Percentiles rank a stretch among this genome's conserved stretches.
These are phyloP conservation scores for Musca domestica DNA, from an alignment of 1,140 invertebrate species.

Conservation along the genomic window DNA sequence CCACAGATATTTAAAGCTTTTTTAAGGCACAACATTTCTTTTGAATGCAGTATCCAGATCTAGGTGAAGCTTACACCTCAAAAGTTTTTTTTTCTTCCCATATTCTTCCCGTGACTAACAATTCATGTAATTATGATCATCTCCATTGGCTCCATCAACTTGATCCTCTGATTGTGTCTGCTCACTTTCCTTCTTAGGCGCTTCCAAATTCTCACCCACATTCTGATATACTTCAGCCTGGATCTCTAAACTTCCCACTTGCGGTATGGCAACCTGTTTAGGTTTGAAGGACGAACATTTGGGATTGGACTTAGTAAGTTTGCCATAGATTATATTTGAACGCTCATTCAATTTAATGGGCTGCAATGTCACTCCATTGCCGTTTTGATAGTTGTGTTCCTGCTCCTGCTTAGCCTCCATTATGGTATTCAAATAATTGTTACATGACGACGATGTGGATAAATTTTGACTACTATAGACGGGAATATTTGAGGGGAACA, in stretches of 20 bases:
- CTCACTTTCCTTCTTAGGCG: slow-evolving; percentile 22
- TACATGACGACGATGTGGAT: slow-evolving; percentile 37
- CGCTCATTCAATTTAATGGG: slow-evolving; percentile 51
- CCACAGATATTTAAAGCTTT: too few species aligned
- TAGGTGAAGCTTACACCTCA: not conserved
- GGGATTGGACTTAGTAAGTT: slow-evolving; percentile 39
- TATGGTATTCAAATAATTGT: slow-evolving; percentile 48
- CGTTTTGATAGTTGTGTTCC: slow-evolving; percentile 41
- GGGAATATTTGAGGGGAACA: slow-evolving; percentile 53
- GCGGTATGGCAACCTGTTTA: slow-evolving; percentile 37
- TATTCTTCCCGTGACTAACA: slow-evolving; percentile 33
- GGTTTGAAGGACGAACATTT: slow-evolving; percentile 51
- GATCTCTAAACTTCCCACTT: slow-evolving; percentile 41
- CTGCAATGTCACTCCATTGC: slow-evolving; percentile 45
- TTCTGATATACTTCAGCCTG: slow-evolving; percentile 52
- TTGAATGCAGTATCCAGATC: too few species aligned
- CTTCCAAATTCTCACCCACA: slow-evolving; percentile 32
- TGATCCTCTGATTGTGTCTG: not conserved
- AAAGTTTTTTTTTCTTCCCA: not conserved
- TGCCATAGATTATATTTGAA: slow-evolving; percentile 49
- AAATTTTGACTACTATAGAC: slow-evolving; percentile 44
- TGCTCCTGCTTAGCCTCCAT: slow-evolving; percentile 47
- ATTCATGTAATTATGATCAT: slow-evolving; percentile 51
- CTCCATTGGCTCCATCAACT: not conserved
- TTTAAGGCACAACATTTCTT: too few species aligned